Percentiles rank a stretch among this genome's conserved stretches.
Evolutionary conservation across 2,888 invertebrate species (phyloP).

Genomic region (Theretra japonica): DNA sequence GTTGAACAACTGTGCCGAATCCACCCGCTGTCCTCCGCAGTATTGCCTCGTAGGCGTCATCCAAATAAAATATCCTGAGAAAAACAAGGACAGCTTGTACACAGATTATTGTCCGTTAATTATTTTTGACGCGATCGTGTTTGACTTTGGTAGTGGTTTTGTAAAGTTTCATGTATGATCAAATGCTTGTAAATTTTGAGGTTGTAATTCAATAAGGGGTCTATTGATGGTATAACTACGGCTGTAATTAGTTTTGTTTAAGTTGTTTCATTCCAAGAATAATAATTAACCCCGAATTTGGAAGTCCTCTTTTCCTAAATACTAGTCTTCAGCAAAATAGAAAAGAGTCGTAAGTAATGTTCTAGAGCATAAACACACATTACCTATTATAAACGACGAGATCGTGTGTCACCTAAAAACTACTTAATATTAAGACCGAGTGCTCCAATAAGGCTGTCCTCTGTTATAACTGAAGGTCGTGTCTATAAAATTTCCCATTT

Average conservation of each 20-base stretch:
- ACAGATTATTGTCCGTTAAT: constrained; percentile 39
- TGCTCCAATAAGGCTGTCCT: constrained; percentile 30
- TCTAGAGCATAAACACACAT: not conserved
- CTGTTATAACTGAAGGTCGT: constrained; percentile 36
- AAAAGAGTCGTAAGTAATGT: not conserved
- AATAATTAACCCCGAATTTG: too few relatives aligned
- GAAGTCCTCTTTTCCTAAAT: too few relatives aligned
- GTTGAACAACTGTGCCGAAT: constrained; percentile 83
- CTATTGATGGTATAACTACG: too few relatives aligned
- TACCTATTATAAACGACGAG: not conserved
- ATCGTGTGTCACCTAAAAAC: not conserved
- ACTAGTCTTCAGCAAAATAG: too few relatives aligned
- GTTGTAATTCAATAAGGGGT: too few relatives aligned
- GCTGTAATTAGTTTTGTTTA: too few relatives aligned
- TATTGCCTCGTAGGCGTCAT: constrained; percentile 78
- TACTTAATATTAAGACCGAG: constrained; percentile 6
- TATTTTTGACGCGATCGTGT: constrained; percentile 36
- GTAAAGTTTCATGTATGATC: too few relatives aligned
- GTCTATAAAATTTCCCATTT: constrained; percentile 25
- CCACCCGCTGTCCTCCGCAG: constrained; percentile 77
- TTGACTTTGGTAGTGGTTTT: not conserved
- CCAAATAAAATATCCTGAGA: constrained; percentile 73
- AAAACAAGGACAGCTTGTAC: constrained; percentile 38
- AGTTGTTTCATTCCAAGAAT: too few relatives aligned
- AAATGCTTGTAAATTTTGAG: too few relatives aligned